Evolutionary conservation across 1,140 invertebrate species (phyloP), one percentile per base, ranked within the genome.

Genomic region (Eurosta solidaginis): DNA sequence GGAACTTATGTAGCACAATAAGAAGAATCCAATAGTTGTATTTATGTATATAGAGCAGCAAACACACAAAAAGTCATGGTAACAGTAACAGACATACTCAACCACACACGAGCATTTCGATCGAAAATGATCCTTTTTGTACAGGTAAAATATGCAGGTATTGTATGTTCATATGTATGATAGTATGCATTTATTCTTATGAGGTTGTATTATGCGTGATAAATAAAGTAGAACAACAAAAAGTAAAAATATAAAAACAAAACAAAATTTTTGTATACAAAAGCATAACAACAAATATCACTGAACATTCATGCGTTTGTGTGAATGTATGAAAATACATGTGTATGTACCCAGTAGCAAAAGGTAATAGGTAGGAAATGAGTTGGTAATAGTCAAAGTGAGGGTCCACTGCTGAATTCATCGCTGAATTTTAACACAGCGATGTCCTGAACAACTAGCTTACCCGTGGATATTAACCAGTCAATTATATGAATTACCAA

Each of bases 1-100:
- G 40, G 59, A 68, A 68, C 59, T 68, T 40, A 68, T 68, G 59
- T 33, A 68, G 59, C 59, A 68, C 59, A 68, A 68, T 68, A 17
- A 22, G 59, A 68, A 68, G 59, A 33, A 68, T 68, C 59, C 59
- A 29, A 68, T 14, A n/a, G n/a, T n/a, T n/a, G n/a, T n/a, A n/a
- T n/a, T n/a, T n/a, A 40, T 42, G 40, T n/a, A 42, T 68, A 33
- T n/a, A 42, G 7, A 4, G 7, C 14, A 9, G 14, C 45, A 47
- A 3, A 47, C n/a, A 47, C 45, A 47, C n/a, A 47, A n/a, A n/a
- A n/a, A n/a, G n/a, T n/a, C n/a, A n/a, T n/a, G n/a, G n/a, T n/a
- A n/a, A n/a, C n/a, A n/a, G n/a, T n/a, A n/a, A n/a, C n/a, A n/a
- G n/a, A n/a, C n/a, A n/a, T n/a, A n/a, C n/a, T n/a, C n/a, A n/a